Percentiles rank a stretch among this genome's conserved stretches.
phyloP scores from a whole-genome alignment of 2,888 invertebrate species.

The Mantis religiosa region DNA sequence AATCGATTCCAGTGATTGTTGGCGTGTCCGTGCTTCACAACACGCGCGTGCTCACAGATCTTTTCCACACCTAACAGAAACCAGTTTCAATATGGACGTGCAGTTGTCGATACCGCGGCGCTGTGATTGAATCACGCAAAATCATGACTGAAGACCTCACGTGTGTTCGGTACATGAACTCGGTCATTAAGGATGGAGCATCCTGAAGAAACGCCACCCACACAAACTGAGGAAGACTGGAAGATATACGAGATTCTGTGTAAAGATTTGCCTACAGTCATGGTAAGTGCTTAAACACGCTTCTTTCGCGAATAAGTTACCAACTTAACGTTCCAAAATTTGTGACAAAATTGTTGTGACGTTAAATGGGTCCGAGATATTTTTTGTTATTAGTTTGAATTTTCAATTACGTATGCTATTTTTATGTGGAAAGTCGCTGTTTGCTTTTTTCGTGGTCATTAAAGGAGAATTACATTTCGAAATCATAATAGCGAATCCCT shows the following conservation, averaged over 20 bases:
- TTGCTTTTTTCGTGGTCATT: too few species aligned
- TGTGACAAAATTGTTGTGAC: too few species aligned
- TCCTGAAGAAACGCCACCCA: constrained; percentile 46
- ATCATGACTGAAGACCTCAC: background rate
- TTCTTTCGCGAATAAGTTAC: too few species aligned
- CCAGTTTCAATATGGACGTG: background rate
- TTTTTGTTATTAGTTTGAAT: too few species aligned
- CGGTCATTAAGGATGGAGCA: background rate
- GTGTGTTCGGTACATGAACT: background rate
- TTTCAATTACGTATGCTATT: too few species aligned
- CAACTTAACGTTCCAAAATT: too few species aligned
- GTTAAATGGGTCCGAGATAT: too few species aligned
- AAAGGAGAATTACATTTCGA: too few species aligned
- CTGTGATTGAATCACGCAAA: background rate
- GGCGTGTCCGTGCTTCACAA: background rate
- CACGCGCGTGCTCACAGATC: background rate
- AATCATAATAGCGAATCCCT: too few species aligned
- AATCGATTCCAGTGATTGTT: background rate
- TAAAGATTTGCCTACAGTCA: constrained; percentile 33
- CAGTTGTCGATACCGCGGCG: background rate
- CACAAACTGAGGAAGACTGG: constrained; percentile 60
- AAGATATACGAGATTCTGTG: constrained; percentile 66
- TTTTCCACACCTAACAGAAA: background rate
- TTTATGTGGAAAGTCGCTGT: too few species aligned
- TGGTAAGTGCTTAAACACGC: background rate